Evolutionary conservation across 2,797 vertebrate genomes (phyloP), one percentile per base, ranked within the genome.

Genomic region (Gadopsis bispinosus): DNA sequence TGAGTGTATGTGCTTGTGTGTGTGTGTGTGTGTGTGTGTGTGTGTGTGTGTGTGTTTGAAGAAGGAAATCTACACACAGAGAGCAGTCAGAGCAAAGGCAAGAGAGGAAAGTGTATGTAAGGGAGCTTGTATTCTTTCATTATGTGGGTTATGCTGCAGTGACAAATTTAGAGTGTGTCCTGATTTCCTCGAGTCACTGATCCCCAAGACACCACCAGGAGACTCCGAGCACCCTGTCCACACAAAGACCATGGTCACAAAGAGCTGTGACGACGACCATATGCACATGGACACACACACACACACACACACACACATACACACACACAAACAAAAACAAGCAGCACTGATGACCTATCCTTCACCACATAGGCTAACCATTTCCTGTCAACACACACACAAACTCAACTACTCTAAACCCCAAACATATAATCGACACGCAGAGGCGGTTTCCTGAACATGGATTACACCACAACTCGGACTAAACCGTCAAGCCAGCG

Each of bases 151-250:
- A 95, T 95, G 94, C 94, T 94, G 95, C 94, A 95, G 94, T 82
- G 94, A 95, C 94, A 95, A 94, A 95, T 95, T 94, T 95, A 95
- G 95, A 95, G 92, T 91, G 92, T 94, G 95, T 94, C 95, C 95
- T 95, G 94, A 95, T 95, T 95, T 95, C 91, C 85, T 94, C 89
- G 90, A 94, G 93, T 94, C 91, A 91, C 93, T 87, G 90, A 93
- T 95, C 91, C 93, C 93, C 92, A 88, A 88, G 94, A 94, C 83
- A 90, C 93, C 93, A 88, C 69, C 86, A 37, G 87, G 92, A 92
- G 91, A 91, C 91, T 88, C 86, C 60, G 14, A 85, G 89, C 87
- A 83, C 89, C 89, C 85, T 86, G 93, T 92, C 93, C 93, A 84
- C 90, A 87, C 79, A 65, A 67, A 85, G 87, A 88, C 80, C 77